Conservation (phyloP, 2,113 vertebrate species). For the Dinomys branickii region DNA sequence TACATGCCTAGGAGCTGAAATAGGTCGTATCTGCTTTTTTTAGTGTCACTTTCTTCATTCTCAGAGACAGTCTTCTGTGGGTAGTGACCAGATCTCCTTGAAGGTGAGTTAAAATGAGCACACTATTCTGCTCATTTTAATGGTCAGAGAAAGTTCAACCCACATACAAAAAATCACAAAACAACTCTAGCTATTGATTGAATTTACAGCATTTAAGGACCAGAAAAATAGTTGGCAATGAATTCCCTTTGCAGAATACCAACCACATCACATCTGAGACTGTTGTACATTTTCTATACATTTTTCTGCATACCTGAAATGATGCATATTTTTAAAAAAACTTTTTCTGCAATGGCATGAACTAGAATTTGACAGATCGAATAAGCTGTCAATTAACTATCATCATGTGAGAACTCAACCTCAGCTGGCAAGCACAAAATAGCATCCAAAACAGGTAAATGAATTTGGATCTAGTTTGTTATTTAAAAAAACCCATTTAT, state of each 20-base stretch:
- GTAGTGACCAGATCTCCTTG: background rate
- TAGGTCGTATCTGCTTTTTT: background rate
- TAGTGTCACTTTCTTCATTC: background rate
- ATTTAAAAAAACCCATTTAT: background rate
- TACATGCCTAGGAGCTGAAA: background rate
- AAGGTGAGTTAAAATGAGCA: background rate
- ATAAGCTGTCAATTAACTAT: background rate
- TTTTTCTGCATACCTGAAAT: background rate
- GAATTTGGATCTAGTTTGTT: background rate
- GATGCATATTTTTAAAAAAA: background rate
- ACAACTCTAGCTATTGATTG: background rate
- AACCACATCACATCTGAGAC: background rate
- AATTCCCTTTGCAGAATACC: background rate
- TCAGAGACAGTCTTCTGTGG: background rate
- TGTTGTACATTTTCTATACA: background rate
- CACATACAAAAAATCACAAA: background rate
- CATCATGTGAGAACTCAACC: background rate
- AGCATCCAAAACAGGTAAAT: background rate
- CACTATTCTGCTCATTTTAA: background rate
- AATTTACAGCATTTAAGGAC: background rate
- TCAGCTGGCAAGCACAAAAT: background rate
- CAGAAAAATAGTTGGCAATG: background rate
- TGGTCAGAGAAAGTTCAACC: background rate
- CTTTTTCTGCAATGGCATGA: background rate
- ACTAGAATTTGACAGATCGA: background rate